Evolutionary conservation across 1,140 invertebrate species (phyloP), one percentile per base, ranked within the genome.

Genomic region (Zaprionus tsacasi): DNA sequence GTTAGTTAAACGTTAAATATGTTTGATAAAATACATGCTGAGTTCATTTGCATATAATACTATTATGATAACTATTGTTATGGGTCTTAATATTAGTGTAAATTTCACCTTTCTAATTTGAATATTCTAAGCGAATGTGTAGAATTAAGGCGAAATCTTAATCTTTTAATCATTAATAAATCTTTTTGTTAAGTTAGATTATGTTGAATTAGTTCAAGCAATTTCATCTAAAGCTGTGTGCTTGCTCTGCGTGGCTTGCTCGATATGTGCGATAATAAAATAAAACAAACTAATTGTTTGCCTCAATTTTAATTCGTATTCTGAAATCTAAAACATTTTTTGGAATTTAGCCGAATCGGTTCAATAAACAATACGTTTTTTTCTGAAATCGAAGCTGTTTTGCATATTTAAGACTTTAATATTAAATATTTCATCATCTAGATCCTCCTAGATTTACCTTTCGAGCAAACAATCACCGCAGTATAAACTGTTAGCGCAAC

Each of bases 401-500:
- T 15, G 40, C 40, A 45, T 45, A 2, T 45, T n/a, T n/a, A n/a
- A n/a, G n/a, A n/a, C n/a, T 21, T 21, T 21, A 21, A 21, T 21
- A 21, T 21, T 21, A 1, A 6, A 2, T n/a, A n/a, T 40, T 45
- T 45, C 7, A 8, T 45, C n/a, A 45, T 45, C n/a, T 43, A n/a
- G 38, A 43, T 43, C n/a, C n/a, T 33, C 25, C 52, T 30, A 30
- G 52, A 25, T 33, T 72, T 87, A 87, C 80, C 83, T 87, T 75
- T 68, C 21, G 57, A 54, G 43, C 66, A 78, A 27, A 78, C 58
- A 61, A 74, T 70, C 71, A 88, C 45, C n/a, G 50, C 43, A 43
- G 73, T 40, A 61, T 36, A 87, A 71, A 87, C 76, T 82, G 82
- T 76, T 78, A 70, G 67, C 67, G 73, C 67, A 83, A 71, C 67